These are phyloP conservation scores for Lagria hirta DNA, from an alignment of 2,888 invertebrate genomes.

Conservation along the genomic window DNA sequence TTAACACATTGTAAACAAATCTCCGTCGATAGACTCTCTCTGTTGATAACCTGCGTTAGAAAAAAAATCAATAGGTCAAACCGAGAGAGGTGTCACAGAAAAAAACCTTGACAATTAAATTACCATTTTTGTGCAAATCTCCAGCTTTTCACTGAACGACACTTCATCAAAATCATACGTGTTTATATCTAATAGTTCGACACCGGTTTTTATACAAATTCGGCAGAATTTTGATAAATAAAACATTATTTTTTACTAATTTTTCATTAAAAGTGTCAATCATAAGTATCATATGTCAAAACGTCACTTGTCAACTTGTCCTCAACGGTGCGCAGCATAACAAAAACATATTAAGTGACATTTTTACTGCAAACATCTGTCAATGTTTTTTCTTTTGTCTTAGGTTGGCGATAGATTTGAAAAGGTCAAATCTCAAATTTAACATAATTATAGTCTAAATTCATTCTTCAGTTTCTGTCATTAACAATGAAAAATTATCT, in stretches of 20 bases:
- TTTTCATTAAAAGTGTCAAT: slow-evolving; percentile 48
- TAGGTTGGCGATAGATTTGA: too few species aligned
- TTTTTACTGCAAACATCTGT: slow-evolving; percentile 18
- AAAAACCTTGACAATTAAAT: slow-evolving; percentile 27
- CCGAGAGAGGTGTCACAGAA: too few species aligned
- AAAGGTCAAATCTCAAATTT: too few species aligned
- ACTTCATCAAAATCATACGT: slow-evolving; percentile 48
- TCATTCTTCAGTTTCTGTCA: too few species aligned
- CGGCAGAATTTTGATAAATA: slow-evolving; percentile 52
- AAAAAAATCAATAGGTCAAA: slow-evolving; percentile 52
- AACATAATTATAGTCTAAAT: too few species aligned
- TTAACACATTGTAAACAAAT: slow-evolving; percentile 50
- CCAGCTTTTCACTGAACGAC: slow-evolving; percentile 50
- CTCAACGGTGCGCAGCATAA: slow-evolving; percentile 32
- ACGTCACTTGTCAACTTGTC: slow-evolving; percentile 46
- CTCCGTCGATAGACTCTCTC: slow-evolving; percentile 47
- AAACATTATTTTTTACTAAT: slow-evolving; percentile 49
- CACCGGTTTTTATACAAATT: slow-evolving; percentile 49
- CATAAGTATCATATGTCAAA: slow-evolving; percentile 52
- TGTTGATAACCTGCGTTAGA: slow-evolving; percentile 48
- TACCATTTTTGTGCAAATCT: slow-evolving; percentile 52
- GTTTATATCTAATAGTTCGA: slow-evolving; percentile 47
- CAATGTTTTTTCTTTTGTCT: not conserved
- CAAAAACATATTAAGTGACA: slow-evolving; percentile 38
- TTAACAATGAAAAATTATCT: too few species aligned